Conservation (phyloP, 1,140 invertebrate species). For the Acromyrmex echinatior region DNA sequence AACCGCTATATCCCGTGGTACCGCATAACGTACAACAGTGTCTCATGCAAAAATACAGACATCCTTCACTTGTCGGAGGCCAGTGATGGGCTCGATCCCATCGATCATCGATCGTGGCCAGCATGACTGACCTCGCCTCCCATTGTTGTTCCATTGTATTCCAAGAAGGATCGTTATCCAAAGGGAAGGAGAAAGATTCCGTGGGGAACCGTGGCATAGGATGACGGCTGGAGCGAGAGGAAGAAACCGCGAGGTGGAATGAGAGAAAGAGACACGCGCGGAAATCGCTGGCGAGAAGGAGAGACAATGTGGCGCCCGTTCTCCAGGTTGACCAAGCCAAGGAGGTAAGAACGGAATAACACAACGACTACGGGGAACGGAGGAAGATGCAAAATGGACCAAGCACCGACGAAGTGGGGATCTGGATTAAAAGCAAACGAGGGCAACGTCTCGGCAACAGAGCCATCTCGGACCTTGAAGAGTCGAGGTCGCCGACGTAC, state of each 20-base stretch:
- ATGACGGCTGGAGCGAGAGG: constrained; percentile 36
- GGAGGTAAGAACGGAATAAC: constrained; percentile 21
- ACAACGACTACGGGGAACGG: constrained; percentile 41
- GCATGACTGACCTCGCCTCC: constrained; percentile 49
- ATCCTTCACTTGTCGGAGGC: constrained; percentile 30
- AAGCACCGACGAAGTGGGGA: constrained; percentile 83
- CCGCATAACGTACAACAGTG: constrained; percentile 10
- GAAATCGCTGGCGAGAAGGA: constrained; percentile 54
- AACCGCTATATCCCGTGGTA: constrained; percentile 32
- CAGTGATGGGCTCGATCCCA: constrained; percentile 28
- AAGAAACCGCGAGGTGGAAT: constrained; percentile 51
- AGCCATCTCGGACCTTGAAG: constrained; percentile 85
- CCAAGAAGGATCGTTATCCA: constrained; percentile 24
- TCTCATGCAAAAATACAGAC: constrained; percentile 21
- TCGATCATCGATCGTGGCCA: constrained; percentile 52
- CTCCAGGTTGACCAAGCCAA: constrained; percentile 66
- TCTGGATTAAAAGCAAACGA: constrained; percentile 87
- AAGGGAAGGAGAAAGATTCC: constrained; percentile 13
- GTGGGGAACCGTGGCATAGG: background rate
- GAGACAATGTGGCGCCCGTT: constrained; percentile 70
- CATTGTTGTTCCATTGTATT: constrained; percentile 38
- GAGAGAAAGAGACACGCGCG: constrained; percentile 69
- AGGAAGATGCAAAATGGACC: constrained; percentile 82
- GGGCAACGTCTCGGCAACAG: constrained; percentile 85
- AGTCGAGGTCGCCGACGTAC: constrained; percentile 80